Evolutionary conservation across 2,797 vertebrate genomes (phyloP).

Genomic region (Ataeniobius toweri): DNA sequence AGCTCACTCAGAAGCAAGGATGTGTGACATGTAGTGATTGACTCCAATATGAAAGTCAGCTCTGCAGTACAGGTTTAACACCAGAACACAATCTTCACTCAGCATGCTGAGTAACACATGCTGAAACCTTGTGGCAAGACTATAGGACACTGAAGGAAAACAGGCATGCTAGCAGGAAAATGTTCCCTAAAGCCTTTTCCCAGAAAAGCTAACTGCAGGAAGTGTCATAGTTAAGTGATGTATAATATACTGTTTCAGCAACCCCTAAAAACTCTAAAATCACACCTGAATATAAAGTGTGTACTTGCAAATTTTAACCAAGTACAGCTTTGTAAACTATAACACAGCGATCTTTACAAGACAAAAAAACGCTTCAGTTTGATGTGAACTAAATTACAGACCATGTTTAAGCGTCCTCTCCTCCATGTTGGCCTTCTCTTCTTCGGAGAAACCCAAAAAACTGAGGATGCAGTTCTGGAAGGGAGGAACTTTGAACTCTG

Average conservation of each 20-base stretch:
- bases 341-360: not conserved
- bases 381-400: constrained; percentile 53
- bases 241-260: not conserved
- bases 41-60: no score
- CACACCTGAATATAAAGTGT: no score
- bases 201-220: no score
- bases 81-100: no score
- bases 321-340: not conserved
- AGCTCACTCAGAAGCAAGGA: no score
- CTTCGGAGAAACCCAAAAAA: constrained; percentile 95
- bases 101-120: no score
- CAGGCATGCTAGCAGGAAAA: no score
- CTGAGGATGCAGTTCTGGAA: constrained; percentile 96
- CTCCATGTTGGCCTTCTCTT: constrained; percentile 95
- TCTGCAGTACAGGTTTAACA: no score
- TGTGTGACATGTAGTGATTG: no score
- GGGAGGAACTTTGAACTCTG: constrained; percentile 93
- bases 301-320: not conserved
- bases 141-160: no score
- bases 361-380: not conserved
- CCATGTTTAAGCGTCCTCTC: constrained; percentile 97
- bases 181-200: no score
- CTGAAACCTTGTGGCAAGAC: no score
- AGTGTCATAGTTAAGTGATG: not conserved
- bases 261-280: not conserved